A percentile compares a stretch with the other conserved stretches of the same genome.
phyloP scores from a whole-genome alignment of 1,140 invertebrate genomes.

The Megathymus violae region DNA sequence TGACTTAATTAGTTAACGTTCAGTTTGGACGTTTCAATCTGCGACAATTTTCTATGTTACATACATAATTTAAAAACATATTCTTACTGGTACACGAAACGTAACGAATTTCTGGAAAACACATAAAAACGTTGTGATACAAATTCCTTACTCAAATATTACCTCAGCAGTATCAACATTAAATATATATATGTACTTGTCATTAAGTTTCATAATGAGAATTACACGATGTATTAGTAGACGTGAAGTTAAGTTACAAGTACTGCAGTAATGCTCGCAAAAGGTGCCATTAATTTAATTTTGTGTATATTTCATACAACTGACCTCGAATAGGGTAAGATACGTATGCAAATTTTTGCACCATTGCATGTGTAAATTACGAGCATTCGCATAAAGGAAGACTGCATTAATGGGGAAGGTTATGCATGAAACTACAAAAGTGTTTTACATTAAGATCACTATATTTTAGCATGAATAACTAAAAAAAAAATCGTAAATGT shows the following conservation, averaged over 20 bases:
- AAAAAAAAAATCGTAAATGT: too few relatives aligned
- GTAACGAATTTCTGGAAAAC: too few relatives aligned
- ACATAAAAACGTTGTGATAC: too few relatives aligned
- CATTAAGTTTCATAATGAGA: constrained; percentile 22
- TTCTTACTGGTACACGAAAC: too few relatives aligned
- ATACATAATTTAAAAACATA: too few relatives aligned
- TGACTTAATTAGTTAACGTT: constrained; percentile 3
- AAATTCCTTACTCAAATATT: constrained; percentile 13
- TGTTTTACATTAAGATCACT: too few relatives aligned
- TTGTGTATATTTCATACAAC: constrained; percentile 13
- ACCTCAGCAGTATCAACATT: background rate
- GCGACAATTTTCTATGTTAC: too few relatives aligned
- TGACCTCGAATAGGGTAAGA: constrained; percentile 14
- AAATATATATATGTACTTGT: background rate
- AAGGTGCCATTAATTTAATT: constrained; percentile 11
- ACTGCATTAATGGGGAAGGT: constrained; percentile 1
- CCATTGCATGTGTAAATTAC: constrained; percentile 10
- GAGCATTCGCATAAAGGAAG: constrained; percentile 7
- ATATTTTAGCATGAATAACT: too few relatives aligned
- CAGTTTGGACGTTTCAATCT: constrained; percentile 1
- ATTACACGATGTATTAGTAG: constrained; percentile 4
- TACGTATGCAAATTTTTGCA: constrained; percentile 29
- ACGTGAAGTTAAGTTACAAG: background rate
- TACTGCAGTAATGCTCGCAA: background rate
- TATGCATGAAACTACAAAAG: constrained; percentile 2